phyloP scores from a whole-genome alignment of 2,888 invertebrate genomes.

The Drosophila koepferae region DNA sequence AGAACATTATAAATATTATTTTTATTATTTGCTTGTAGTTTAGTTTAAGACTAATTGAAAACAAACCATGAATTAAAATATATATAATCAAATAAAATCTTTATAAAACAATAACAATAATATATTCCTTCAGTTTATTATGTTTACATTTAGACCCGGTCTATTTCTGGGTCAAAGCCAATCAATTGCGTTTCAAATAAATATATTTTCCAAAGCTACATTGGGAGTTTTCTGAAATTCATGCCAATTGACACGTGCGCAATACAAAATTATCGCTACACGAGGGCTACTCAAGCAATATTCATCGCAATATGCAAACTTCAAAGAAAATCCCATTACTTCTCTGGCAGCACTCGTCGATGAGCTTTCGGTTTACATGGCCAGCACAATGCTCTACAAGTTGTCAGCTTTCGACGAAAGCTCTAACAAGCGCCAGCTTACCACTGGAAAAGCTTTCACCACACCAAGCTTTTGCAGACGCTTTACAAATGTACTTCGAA shows the following conservation, averaged over 20 bases:
- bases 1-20: not conserved
- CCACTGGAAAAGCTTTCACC: slow-evolving; percentile 7
- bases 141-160: not conserved
- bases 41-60: no score
- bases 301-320: not conserved
- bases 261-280: not conserved
- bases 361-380: slow-evolving; percentile 32
- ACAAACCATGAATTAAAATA: no score
- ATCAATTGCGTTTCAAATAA: slow-evolving; percentile 56
- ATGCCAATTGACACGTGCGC: slow-evolving; percentile 40
- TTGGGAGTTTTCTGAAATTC: slow-evolving; percentile 27
- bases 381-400: slow-evolving; percentile 23
- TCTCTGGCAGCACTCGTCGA: slow-evolving; percentile 1
- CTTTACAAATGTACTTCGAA: slow-evolving; percentile 16
- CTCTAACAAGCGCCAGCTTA: slow-evolving; percentile 30
- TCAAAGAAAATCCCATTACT: not conserved
- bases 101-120: not conserved
- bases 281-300: slow-evolving; percentile 17
- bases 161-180: slow-evolving; percentile 41
- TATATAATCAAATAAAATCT: no score
- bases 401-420: slow-evolving; percentile 25
- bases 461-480: slow-evolving; percentile 27
- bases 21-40: not conserved
- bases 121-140: not conserved
- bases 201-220: slow-evolving; percentile 46